Evolutionary conservation across 2,888 invertebrate species (phyloP), one percentile per base, ranked within the genome.

Genomic region (Hemaris fuciformis): DNA sequence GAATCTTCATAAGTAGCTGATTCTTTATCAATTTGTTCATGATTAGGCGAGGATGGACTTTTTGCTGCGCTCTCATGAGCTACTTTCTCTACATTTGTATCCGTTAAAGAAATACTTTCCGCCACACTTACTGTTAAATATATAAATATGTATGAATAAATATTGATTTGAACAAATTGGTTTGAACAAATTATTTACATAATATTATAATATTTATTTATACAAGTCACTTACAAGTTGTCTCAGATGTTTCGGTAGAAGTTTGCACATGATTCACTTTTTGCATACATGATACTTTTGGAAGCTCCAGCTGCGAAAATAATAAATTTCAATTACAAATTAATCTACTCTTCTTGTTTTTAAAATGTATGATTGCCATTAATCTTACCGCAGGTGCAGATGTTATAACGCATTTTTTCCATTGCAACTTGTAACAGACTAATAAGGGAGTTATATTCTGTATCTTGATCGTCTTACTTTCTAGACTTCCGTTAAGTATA

Each of bases 401-500:
- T 48, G 64, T 75, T 58, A 89, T 81, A 0, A 60, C 63, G 70
- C 78, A 82, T 71, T 89, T 88, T 67, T 83, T 88, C 88, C 89
- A 89, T 66, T 83, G 81, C 68, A 91, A 84, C 65, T 74, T 81
- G 67, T 85, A 92, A 68, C 91, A 90, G 63, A 84, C 90, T 18
- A 86, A 65, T 31, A 92, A 75, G 1, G 90, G 90, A 4, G 92
- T 91, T 1, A 81, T 68, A 69, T 92, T 92, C 79, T 89, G 87
- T 67, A 92, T 77, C 79, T 85, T 87, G 41, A 92, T 83, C 0
- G 80, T 83, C 79, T 81, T 90, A 69, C 91, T 89, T 66, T 81
- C 78, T 25, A 89, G 72, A 56, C 82, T 86, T 18, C 81, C 87
- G 70, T 91, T 91, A 41, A 86, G 74, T 66, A 95, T 87, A 75